Conservation (phyloP, 2,113 vertebrate genomes). For the Rhinichthys klamathensis region DNA sequence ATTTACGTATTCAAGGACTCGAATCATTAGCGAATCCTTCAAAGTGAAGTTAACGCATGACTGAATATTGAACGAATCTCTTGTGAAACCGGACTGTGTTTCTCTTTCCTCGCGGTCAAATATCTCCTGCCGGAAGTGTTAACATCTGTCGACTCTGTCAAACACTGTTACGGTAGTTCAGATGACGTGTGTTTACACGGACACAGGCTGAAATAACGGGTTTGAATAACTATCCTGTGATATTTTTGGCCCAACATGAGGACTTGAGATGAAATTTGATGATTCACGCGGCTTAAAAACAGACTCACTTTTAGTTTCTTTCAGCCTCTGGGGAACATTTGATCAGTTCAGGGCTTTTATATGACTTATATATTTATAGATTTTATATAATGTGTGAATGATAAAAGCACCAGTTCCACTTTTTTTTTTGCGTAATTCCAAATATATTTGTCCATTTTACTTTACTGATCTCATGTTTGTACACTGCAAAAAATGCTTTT, state of each 20-base stretch:
- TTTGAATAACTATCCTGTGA: not conserved
- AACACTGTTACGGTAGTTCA: not conserved
- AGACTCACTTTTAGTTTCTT: not conserved
- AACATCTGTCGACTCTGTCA: slow-evolving; percentile 12
- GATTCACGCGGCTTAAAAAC: not conserved
- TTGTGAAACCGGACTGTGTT: too few relatives aligned
- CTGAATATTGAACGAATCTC: not conserved
- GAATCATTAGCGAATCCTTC: not conserved
- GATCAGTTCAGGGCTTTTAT: not conserved
- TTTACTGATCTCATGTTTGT: not conserved
- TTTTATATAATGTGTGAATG: too few relatives aligned
- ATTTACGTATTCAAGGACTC: not conserved
- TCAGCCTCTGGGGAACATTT: not conserved
- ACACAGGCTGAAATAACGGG: not conserved
- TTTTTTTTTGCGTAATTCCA: not conserved
- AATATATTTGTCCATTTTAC: not conserved
- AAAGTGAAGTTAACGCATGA: not conserved
- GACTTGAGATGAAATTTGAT: not conserved
- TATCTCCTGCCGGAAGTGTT: not conserved
- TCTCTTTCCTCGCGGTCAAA: not conserved
- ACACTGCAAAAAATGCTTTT: too few relatives aligned
- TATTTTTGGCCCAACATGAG: not conserved
- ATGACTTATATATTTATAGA: too few relatives aligned
- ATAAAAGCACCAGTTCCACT: not conserved
- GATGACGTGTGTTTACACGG: not conserved